A percentile compares a stretch with the other conserved stretches of the same genome.
Conservation (phyloP, 2,113 vertebrate genomes). For the Trematocara variabile region DNA sequence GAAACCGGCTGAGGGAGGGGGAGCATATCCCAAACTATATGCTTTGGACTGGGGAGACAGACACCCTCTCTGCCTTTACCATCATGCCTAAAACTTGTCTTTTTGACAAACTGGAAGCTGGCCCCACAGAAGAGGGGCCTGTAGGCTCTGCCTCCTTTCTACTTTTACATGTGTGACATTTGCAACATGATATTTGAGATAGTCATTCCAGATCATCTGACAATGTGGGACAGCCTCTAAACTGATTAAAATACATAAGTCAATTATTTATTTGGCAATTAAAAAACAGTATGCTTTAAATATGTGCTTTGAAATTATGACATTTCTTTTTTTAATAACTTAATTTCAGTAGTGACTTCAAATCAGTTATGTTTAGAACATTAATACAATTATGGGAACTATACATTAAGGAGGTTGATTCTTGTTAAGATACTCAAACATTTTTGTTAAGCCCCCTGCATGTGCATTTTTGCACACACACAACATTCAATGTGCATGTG, state of each 20-base stretch:
- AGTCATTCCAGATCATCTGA: background rate
- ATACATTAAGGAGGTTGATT: background rate
- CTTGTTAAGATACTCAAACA: background rate
- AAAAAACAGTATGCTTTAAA: background rate
- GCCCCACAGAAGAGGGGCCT: background rate
- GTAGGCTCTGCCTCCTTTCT: background rate
- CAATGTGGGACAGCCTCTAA: background rate
- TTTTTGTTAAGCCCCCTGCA: background rate
- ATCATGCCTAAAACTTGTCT: fast-evolving
- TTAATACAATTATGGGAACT: background rate
- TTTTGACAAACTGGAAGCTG: background rate
- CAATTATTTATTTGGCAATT: background rate
- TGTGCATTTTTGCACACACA: background rate
- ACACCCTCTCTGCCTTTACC: fast-evolving
- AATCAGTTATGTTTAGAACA: background rate
- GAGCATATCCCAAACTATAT: background rate
- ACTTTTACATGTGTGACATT: background rate
- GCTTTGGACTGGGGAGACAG: background rate
- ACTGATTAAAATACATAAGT: fast-evolving
- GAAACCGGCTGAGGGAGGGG: background rate
- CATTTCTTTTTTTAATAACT: background rate
- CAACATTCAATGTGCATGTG: background rate
- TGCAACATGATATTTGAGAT: background rate
- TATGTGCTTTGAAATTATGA: background rate
- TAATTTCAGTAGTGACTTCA: background rate